Base-by-base conservation (phyloP, 2,888 invertebrate genomes). In the Drosophila subsilvestris region DNA sequence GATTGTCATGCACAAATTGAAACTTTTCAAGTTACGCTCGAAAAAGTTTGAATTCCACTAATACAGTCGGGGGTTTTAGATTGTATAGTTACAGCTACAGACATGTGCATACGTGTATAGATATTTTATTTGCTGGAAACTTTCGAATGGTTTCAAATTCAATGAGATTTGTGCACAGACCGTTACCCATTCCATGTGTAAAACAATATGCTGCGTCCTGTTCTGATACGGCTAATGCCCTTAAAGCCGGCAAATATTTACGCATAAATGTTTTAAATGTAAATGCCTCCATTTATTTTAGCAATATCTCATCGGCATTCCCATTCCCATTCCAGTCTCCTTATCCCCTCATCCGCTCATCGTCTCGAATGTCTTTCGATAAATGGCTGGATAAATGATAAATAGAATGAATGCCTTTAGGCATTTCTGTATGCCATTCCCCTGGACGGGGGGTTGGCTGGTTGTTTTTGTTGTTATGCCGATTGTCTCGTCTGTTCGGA, bases 311-410 rank as follows among this genome's bases (percentile, higher is more conserved):
- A 74, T 71, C 67, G 10, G 43, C 18, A 22, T 27, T 18, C 7
- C 32, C 4, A 6, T 27, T 44, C 49, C 43, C 49, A 4, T 5
- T 12, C 3, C 37, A 20, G 63, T 44, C 44, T 20, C 20, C 29
- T 27, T 44, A 12, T 29, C 25, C 20, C 60, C 25, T 14, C 27
- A 10, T 12, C 62, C 49, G 47, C 14, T 66, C 59, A 43, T 53
- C 66, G 54, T 60, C 80, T 82, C 77, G 73, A 89, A 85, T 85
- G 79, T 79, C 83, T 74, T 56, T 63, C 83, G 83, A 85, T 85
- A 85, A 85, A 87, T 85, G 77, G 77, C 89, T 79, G 88, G 77
- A 88, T 88, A 87, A 86, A 88, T 89, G 83, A 84, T 84, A 88
- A 84, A 84, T 86, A 84, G 87, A 88, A 88, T 84, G 73, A 80